Base-by-base conservation (phyloP, 2,797 vertebrate genomes). In the Myripristis jacobus region DNA sequence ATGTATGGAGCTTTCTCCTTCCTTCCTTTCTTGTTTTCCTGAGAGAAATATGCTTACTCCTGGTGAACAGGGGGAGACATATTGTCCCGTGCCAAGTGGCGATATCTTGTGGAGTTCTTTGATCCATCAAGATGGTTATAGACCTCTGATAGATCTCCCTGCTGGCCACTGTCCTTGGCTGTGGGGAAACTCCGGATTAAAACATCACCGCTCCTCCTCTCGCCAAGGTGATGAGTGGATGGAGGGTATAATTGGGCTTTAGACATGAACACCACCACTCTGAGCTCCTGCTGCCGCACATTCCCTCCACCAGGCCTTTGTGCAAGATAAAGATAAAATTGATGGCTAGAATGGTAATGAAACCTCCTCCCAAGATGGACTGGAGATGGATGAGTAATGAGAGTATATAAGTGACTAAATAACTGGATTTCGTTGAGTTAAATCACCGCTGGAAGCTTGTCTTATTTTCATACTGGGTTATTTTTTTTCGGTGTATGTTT, bases 151-250 rank as follows among this genome's bases (percentile, higher is more conserved):
- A 86, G 91, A 92, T 94, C 64, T 87, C 69, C 78, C 88, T 3
- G 56, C 81, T 25, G 73, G 81, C 92, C 85, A 83, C 88, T 86
- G 89, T 84, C 92, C 93, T 91, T 94, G 93, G 93, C 93, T 87
- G 81, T 84, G 86, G 89, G 82, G 89, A 93, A 94, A 94, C 90
- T 90, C 90, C 75, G 91, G 93, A 95, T 95, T 94, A 94, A 94
- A 94, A 94, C 92, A 91, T 91, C 88, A 85, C 94, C 93, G 83
- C 90, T 87, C 87, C 82, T 92, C 90, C 24, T 47, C 77, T 62
- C 24, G 3, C 54, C 50, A 65, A 80, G 46, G 79, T 77, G 82
- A 86, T 83, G 78, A 82, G 79, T 88, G 75, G 77, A 79, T 60
- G 34, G 52, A 76, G 65, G 58, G 21, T 80, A 66, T 72, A 84